Conservation (phyloP, 2,113 vertebrate genomes). For the Halichoeres trimaculatus region DNA sequence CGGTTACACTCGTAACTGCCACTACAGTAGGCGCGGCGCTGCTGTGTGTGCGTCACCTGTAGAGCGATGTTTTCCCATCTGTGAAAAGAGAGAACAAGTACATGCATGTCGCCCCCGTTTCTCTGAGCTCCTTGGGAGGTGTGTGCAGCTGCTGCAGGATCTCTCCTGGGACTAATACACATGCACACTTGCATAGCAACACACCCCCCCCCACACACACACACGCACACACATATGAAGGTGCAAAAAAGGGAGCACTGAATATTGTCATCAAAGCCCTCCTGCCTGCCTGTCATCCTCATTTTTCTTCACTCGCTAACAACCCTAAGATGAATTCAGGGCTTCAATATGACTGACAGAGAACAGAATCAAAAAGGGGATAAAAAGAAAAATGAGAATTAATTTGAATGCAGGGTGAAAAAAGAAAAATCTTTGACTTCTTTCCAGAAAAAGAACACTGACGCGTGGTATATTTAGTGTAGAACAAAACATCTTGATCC, state of each 20-base stretch:
- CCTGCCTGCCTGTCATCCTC: constrained; percentile 46
- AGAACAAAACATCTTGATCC: neutral
- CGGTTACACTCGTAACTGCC: constrained; percentile 26
- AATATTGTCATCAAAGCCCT: constrained; percentile 64
- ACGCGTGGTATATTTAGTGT: neutral
- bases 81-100: constrained; percentile 64
- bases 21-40: constrained; percentile 36
- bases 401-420: neutral
- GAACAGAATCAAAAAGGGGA: constrained; percentile 6
- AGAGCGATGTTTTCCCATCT: constrained; percentile 62
- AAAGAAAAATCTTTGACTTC: constrained; percentile 18
- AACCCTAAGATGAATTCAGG: constrained; percentile 44
- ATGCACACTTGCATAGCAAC: constrained; percentile 1
- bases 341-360: constrained; percentile 26
- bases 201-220: constrained; percentile 15
- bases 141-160: constrained; percentile 44
- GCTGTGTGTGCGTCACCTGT: constrained; percentile 59
- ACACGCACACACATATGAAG: constrained; percentile 6
- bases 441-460: neutral
- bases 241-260: constrained; percentile 13
- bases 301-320: constrained; percentile 51
- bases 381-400: neutral
- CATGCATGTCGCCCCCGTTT: constrained; percentile 64
- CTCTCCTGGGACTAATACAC: constrained; percentile 60
- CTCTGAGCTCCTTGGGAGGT: constrained; percentile 49